Conservation (phyloP, 2,888 invertebrate genomes). For the Nezara viridula region DNA sequence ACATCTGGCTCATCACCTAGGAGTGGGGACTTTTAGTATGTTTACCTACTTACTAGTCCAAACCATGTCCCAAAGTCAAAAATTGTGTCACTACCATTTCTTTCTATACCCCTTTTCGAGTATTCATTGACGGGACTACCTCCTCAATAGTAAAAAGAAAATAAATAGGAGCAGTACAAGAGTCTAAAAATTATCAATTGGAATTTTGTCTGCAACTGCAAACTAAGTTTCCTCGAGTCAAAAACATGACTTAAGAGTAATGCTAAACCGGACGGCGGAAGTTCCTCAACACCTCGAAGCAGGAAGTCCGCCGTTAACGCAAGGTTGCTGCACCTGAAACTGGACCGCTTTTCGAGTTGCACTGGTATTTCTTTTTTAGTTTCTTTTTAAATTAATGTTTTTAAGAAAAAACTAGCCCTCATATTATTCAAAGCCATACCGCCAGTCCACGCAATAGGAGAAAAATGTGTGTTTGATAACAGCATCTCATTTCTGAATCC, state of each 20-base stretch:
- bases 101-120: no score
- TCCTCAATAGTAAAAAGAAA: no score
- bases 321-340: not conserved
- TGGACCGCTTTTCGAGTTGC: constrained; percentile 12
- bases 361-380: not conserved
- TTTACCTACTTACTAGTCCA: no score
- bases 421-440: not conserved
- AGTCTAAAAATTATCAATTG: no score
- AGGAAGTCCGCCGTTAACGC: constrained; percentile 5
- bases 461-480: not conserved
- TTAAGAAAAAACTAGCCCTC: not conserved
- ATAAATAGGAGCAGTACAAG: no score
- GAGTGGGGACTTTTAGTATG: no score
- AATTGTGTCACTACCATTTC: no score
- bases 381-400: not conserved
- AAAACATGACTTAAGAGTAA: not conserved
- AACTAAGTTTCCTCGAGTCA: not conserved
- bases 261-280: not conserved
- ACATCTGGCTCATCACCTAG: no score
- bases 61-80: no score
- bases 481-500: not conserved
- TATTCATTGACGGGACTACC: no score
- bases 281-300: not conserved
- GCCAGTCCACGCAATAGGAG: not conserved
- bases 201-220: no score